Conservation (phyloP, 2,113 vertebrate genomes). For the Gobiocypris rarus region DNA sequence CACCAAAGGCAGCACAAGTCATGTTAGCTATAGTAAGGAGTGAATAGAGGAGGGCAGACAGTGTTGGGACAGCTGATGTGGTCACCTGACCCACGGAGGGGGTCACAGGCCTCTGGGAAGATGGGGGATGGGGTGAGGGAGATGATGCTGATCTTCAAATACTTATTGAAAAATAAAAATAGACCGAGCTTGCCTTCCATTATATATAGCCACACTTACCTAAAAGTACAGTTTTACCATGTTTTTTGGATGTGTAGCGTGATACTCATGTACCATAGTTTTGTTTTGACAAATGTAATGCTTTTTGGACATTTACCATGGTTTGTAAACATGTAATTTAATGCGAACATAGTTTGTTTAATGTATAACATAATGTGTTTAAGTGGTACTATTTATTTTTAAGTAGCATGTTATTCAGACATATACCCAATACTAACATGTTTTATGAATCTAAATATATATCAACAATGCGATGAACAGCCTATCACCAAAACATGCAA, state of each 20-base stretch:
- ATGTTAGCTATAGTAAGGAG: not conserved
- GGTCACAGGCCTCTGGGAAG: not conserved
- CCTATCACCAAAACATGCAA: too few relatives aligned
- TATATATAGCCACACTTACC: not conserved
- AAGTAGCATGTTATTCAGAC: not conserved
- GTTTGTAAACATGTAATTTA: not conserved
- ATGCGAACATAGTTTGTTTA: too few relatives aligned
- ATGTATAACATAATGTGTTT: too few relatives aligned
- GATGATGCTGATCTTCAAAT: constrained; percentile 15
- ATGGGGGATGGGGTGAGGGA: not conserved
- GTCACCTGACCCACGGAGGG: constrained; percentile 49
- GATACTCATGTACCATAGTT: not conserved
- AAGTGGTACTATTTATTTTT: too few relatives aligned
- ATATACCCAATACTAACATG: not conserved
- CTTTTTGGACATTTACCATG: not conserved
- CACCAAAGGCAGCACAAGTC: not conserved
- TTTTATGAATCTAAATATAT: not conserved
- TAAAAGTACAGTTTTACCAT: not conserved
- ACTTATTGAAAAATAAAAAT: not conserved
- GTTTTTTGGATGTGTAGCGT: not conserved
- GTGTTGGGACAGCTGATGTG: constrained; percentile 38
- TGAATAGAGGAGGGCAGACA: not conserved
- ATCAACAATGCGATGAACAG: too few relatives aligned
- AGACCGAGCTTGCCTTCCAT: not conserved
- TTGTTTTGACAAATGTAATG: too few relatives aligned